Evolutionary conservation across 2,113 vertebrate genomes (phyloP).

Genomic region (Arizona elegans): DNA sequence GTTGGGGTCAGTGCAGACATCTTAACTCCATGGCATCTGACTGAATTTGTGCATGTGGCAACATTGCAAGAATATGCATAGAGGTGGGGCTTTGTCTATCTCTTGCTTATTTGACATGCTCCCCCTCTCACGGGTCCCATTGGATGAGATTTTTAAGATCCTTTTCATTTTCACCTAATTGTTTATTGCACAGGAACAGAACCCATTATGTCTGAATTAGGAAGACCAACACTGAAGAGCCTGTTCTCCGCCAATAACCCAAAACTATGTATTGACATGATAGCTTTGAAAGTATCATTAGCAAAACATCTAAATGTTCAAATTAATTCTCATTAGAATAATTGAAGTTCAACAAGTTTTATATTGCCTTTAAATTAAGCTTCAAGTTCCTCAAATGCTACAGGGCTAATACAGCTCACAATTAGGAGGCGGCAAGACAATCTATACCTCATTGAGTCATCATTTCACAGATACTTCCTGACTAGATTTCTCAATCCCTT

Average conservation of each 20-base stretch:
- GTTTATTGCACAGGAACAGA: neutral
- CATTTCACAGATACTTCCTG: no score
- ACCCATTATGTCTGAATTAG: neutral
- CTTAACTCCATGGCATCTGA: neutral
- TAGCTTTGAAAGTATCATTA: neutral
- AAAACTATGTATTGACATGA: neutral
- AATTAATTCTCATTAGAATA: slow-evolving; percentile 2
- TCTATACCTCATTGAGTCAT: no score
- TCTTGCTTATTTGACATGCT: no score
- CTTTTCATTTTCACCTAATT: no score
- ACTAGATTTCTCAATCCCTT: no score
- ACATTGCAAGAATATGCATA: no score
- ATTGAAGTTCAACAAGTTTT: neutral
- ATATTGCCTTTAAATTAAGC: neutral
- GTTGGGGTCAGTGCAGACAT: neutral
- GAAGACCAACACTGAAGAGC: neutral
- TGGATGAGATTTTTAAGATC: no score
- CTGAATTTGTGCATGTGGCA: neutral
- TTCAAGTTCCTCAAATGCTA: neutral
- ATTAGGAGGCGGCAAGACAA: neutral
- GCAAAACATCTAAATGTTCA: neutral
- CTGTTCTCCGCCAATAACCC: neutral
- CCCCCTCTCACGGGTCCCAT: no score
- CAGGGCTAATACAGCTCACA: neutral
- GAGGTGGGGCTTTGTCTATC: no score